A percentile compares a stretch with the other conserved stretches of the same genome.
phyloP scores from a whole-genome alignment of 2,888 invertebrate genomes.

The Chloroclysta siterata region DNA sequence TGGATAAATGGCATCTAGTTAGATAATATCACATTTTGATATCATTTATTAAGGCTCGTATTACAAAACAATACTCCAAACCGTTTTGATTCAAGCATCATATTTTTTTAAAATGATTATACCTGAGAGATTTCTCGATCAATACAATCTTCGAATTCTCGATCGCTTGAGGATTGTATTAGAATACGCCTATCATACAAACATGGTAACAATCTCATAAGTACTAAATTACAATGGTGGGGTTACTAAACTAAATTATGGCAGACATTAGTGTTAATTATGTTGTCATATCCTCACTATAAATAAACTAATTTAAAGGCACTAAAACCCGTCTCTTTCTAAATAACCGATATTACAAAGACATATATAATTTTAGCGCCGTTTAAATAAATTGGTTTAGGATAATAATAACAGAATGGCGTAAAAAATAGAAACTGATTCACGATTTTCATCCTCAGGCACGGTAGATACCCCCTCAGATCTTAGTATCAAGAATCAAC shows the following conservation, averaged over 20 bases:
- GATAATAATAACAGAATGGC: too few species aligned
- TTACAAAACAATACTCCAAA: neutral
- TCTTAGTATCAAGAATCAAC: too few species aligned
- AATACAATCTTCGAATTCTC: neutral
- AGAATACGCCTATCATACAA: neutral
- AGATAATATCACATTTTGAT: slow-evolving; percentile 41
- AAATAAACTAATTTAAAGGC: too few species aligned
- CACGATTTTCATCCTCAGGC: too few species aligned
- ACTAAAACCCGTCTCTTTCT: too few species aligned
- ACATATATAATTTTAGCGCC: too few species aligned
- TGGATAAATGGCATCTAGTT: slow-evolving; percentile 55
- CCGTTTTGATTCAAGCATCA: too few species aligned
- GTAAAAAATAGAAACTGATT: too few species aligned
- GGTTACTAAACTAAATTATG: slow-evolving; percentile 26
- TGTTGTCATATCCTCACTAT: neutral
- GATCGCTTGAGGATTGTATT: neutral
- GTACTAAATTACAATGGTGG: slow-evolving; percentile 31
- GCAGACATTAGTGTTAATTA: neutral
- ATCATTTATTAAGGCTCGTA: slow-evolving; percentile 4
- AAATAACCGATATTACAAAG: too few species aligned
- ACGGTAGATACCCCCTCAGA: too few species aligned
- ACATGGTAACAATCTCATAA: slow-evolving; percentile 35
- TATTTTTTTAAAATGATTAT: too few species aligned
- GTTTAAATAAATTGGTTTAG: too few species aligned
- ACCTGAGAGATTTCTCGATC: neutral